Conservation (phyloP, 2,113 vertebrate species). For the Saguinus imperator region DNA sequence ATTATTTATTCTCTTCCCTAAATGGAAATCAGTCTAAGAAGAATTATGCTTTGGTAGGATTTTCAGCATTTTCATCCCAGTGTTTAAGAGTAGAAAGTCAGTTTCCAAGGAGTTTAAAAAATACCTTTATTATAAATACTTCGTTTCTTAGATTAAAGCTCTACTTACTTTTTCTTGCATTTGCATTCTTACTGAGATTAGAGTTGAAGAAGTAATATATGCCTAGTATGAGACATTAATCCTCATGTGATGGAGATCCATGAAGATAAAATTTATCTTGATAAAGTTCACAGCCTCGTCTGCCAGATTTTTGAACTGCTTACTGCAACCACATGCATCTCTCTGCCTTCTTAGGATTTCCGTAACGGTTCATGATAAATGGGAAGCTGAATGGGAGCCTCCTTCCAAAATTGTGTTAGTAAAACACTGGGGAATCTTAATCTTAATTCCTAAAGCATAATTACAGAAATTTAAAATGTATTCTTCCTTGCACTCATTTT, state of each 20-base stretch:
- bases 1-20: background rate
- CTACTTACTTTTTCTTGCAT: background rate
- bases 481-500: background rate
- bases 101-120: background rate
- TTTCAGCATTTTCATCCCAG: background rate
- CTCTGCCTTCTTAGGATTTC: background rate
- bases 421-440: background rate
- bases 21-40: background rate
- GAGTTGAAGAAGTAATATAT: background rate
- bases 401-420: background rate
- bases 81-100: background rate
- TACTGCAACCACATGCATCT: background rate
- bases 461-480: background rate
- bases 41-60: background rate
- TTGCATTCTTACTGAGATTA: background rate
- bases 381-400: background rate
- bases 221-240: background rate
- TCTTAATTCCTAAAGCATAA: background rate
- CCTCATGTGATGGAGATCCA: background rate
- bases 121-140: background rate
- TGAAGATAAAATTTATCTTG: background rate
- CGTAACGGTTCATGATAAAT: background rate
- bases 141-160: constrained; percentile 20
- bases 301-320: background rate
- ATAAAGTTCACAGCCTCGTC: background rate